Evolutionary conservation across 2,888 invertebrate genomes (phyloP), one percentile per base, ranked within the genome.

Genomic region (Leucoptera coffeella): DNA sequence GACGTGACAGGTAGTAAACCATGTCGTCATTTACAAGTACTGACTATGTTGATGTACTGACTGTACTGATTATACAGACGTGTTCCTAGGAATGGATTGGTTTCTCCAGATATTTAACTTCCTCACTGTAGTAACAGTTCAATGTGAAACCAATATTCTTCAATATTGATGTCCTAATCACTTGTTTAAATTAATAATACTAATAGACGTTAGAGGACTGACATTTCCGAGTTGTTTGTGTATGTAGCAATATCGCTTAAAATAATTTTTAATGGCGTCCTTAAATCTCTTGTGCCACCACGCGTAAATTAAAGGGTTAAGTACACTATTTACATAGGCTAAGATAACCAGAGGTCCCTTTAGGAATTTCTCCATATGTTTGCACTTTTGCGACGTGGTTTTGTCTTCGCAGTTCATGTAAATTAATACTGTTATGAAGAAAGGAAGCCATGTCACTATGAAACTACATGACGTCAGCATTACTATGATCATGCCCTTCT

Each of bases 201-300:
- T n/a, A n/a, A n/a, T n/a, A n/a, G n/a, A n/a, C n/a, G n/a, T n/a
- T n/a, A n/a, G n/a, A n/a, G n/a, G n/a, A n/a, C n/a, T n/a, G n/a
- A n/a, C n/a, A n/a, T n/a, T n/a, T 13, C 7, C 2, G 8, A 10
- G 12, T 8, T 14, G 7, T 11, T 24, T 11, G 9, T 23, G 15
- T 12, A 14, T 28, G 12, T 5, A 11, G 13, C 10, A 29, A n/a
- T 9, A 42, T 28, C 35, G 48, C 15, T 35, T 33, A n/a, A 42
- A 52, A 30, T 59, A 50, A 29, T 42, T 52, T 37, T 44, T 59
- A 2, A 74, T 48, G 10, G 61, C 69, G 27, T 45, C 60, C 37
- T 79, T 59, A 37, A 80, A 81, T 0, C 80, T 79, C 43, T 76
- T 78, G 42, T 81, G 80, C 80, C 80, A 81, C 80, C 80, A 81